Base-by-base conservation (phyloP, 2,888 invertebrate species). In the Tipula vernalis region DNA sequence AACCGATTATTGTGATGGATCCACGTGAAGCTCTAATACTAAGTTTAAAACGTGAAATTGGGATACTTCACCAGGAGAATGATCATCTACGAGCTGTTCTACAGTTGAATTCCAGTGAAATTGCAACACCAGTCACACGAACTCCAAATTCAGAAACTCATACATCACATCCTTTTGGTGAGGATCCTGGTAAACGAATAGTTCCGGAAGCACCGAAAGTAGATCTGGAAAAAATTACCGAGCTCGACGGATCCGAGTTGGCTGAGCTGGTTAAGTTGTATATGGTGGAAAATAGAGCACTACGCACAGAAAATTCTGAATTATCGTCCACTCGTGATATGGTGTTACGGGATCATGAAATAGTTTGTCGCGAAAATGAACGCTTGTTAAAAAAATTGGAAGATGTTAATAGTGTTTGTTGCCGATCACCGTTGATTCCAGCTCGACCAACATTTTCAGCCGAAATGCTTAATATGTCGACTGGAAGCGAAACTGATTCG, bases 1-100 rank as follows among this genome's bases (percentile, higher is more conserved):
- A 98, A 90, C 98, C 98, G 0, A 95, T 98, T 18, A 95, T 98
- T 39, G 96, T 98, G 91, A 98, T 98, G 97, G 98, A 98, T 90
- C 98, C 98, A 0, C 93, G 98, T 88, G 98, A 98, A 90, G 97
- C 98, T 3, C 92, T 98, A 13, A 98, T 98, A 88, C 90, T 98
- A 83, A 97, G 96, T 89, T 91, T 98, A 88, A 98, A 98, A 91
- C 93, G 97, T 83, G 98, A 98, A 92, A 95, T 98, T 8, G 95
- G 95, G 87, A 95, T 96, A 0, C 92, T 98, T 15, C 95, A 97
- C 89, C 95, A 95, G 87, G 98, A 98, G 92, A 98, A 98, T 90
- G 95, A 96, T 88, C 97, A 98, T 89, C 92, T 98, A 4, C 93
- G 96, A 88, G 94, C 96, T 8, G 96, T 96, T 0, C 91, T 96